Evolutionary conservation across 2,888 invertebrate species (phyloP), one percentile per base, ranked within the genome.

Genomic region (Himalopsyche anomala): DNA sequence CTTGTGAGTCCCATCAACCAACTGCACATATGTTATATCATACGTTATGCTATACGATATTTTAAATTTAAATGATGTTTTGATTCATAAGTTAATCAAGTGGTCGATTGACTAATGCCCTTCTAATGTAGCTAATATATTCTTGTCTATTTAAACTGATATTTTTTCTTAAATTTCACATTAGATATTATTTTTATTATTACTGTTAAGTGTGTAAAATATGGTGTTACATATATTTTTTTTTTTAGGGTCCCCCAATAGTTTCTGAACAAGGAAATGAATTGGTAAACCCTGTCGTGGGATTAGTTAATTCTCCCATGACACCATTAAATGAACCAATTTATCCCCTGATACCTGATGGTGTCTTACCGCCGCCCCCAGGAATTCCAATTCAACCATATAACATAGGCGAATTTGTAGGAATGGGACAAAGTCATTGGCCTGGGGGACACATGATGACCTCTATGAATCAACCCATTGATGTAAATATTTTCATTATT

Each of bases 391-490:
- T 83, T 6, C 88, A 93, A 82, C 92, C 93, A 87, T 93, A 93
- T 89, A 93, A 93, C 89, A 91, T 93, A 89, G 92, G 91, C 83
- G 93, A 93, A 83, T 93, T 92, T 88, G 91, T 93, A 85, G 62
- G 62, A 62, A 74, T 88, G 15, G 92, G 91, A 62, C 93, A 92
- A 88, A 92, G 92, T 86, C 90, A 91, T 38, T 93, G 93, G 93
- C 91, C 92, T 79, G 91, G 91, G 69, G 93, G 93, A 89, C 92
- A 93, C 87, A 92, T 93, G 88, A 92, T 93, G 8, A 91, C 92
- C 88, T 91, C 92, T 85, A 89, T 92, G 82, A 92, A 91, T 90
- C 93, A 91, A 89, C 93, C 93, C 42, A 89, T 93, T 89, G 93
- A 94, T 94, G 94, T 94, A 90, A 89, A 90, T 81, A 90, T 91